Evolutionary conservation across 1,140 invertebrate species (phyloP), one percentile per base, ranked within the genome.

Genomic region (Lamellibrachia luymesi): DNA sequence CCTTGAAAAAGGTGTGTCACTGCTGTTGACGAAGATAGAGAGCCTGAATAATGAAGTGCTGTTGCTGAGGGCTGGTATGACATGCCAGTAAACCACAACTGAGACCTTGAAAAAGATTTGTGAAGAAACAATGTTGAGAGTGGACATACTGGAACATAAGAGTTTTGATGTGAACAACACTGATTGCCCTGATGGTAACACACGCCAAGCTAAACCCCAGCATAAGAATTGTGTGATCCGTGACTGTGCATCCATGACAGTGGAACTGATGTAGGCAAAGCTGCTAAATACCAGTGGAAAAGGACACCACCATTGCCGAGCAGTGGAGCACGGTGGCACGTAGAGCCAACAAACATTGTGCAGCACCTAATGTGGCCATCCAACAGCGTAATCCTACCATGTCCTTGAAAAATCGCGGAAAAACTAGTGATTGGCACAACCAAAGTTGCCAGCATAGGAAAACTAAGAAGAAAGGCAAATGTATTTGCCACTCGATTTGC

Each of bases 131-230:
- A 91, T 91, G 2, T 91, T n/a, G 2, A 91, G 90, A 91, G 90
- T 91, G 90, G 13, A n/a, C 90, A 91, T 25, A 38, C 90, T 91
- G 13, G 90, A 91, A n/a, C 2, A n/a, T 91, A n/a, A 91, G 27
- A 91, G 13, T 4, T 91, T 91, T 10, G 25, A n/a, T 25, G 25
- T 5, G 90, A n/a, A 2, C 2, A 2, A 4, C 27, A 10, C 2
- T 2, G 90, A 22, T 22, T 91, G 90, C 90, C 50, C 90, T 10
- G 90, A 91, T 91, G 90, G 4, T n/a, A 91, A 91, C 90, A 49
- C 8, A 91, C 90, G 1, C 13, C 90, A 91, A n/a, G 50, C 25
- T 27, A 25, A 38, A 38, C 38, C 38, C 38, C 0, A 38, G 38
- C 38, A 38, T n/a, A 13, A 91, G 90, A 91, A n/a, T 25, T 5